These are phyloP conservation scores for Bujurquina vittata DNA, from an alignment of 2,113 vertebrate genomes.

Conservation along the genomic window DNA sequence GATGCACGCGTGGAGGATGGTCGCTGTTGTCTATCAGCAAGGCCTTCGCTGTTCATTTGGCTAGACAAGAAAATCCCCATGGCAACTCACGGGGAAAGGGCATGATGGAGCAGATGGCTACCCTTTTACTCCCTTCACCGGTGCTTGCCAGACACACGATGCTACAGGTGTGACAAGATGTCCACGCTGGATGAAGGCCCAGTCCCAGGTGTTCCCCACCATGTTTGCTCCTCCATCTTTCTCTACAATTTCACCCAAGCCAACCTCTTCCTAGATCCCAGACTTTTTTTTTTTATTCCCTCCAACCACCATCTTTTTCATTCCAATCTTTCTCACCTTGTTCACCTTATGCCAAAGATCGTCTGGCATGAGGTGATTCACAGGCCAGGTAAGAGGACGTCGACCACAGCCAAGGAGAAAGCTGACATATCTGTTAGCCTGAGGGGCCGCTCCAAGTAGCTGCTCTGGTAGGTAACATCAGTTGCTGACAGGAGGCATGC, in stretches of 20 bases:
- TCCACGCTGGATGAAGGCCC: conserved; percentile 69
- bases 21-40: conserved; percentile 51
- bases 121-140: conserved; percentile 46
- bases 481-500: conserved; percentile 56
- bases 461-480: conserved; percentile 61
- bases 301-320: not conserved
- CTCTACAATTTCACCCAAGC: conserved; percentile 2
- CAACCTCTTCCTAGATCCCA: not conserved
- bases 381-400: conserved; percentile 60
- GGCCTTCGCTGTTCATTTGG: conserved; percentile 59
- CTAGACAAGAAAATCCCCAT: conserved; percentile 66
- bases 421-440: conserved; percentile 72
- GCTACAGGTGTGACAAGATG: conserved; percentile 81
- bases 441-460: conserved; percentile 63
- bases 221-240: conserved; percentile 15
- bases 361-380: conserved; percentile 49
- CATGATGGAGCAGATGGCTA: conserved; percentile 73
- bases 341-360: conserved; percentile 63
- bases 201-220: conserved; percentile 49
- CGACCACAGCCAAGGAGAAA: conserved; percentile 67
- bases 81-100: conserved; percentile 66
- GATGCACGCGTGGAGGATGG: conserved; percentile 19
- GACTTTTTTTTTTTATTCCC: not conserved
- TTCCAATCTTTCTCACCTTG: conserved; percentile 17
- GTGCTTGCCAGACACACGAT: conserved; percentile 59